Evolutionary conservation across 2,888 invertebrate species (phyloP).

Genomic region (Cactoblastis cactorum): DNA sequence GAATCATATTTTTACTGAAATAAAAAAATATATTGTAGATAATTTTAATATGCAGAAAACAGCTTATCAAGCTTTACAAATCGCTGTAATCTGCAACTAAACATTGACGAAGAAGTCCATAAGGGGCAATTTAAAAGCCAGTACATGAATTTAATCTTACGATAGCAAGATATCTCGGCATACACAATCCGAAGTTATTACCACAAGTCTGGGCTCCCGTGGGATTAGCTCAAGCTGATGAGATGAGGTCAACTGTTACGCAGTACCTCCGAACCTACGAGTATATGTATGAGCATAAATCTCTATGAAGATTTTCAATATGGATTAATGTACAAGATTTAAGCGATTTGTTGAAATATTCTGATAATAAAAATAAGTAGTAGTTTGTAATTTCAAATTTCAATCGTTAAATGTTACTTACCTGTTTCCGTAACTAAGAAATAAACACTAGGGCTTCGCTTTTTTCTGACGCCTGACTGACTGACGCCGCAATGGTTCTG

Average conservation of each 20-base stretch:
- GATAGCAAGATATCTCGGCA: slow-evolving; percentile 15
- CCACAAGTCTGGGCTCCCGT: slow-evolving; percentile 34
- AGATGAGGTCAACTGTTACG: slow-evolving; percentile 64
- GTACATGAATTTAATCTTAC: neutral
- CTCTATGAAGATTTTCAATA: slow-evolving; percentile 41
- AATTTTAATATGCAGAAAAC: too few species aligned
- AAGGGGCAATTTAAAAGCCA: neutral
- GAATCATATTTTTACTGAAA: too few species aligned
- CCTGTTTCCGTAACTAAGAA: too few species aligned
- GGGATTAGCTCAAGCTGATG: slow-evolving; percentile 61
- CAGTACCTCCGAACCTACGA: slow-evolving; percentile 48
- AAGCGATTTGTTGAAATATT: slow-evolving; percentile 20
- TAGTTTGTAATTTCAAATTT: too few species aligned
- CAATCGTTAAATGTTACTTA: too few species aligned
- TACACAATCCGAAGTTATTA: slow-evolving; percentile 28
- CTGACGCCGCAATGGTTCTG: too few species aligned
- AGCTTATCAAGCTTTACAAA: neutral
- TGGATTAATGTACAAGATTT: slow-evolving; percentile 28
- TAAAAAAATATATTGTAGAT: too few species aligned
- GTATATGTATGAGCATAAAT: slow-evolving; percentile 70
- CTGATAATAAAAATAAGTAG: too few species aligned
- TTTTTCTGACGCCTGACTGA: too few species aligned
- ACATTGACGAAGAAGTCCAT: neutral
- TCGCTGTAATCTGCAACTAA: neutral
- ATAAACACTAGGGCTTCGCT: too few species aligned